Evolutionary conservation across 2,797 vertebrate species (phyloP), one percentile per base, ranked within the genome.

Genomic region (Parauchenoglanis punctatus): DNA sequence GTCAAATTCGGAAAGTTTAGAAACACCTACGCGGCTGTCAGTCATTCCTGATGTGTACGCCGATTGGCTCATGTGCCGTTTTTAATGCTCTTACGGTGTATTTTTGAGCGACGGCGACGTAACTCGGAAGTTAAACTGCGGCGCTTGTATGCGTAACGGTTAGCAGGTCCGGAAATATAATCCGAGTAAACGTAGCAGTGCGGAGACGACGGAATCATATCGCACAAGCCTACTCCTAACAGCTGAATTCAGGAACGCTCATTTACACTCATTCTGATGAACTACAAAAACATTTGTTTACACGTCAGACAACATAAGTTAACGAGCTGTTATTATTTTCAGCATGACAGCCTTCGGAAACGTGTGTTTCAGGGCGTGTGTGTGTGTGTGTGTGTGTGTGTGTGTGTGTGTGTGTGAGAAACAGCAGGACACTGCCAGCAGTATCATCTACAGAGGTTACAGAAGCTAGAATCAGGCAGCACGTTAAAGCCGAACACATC

Each of bases 371-470:
- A 81, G 20, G 20, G 77, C 28, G 20, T 80, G 17, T n/a, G 54
- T 76, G n/a, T 61, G 20, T 49, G 59, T 84, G 81, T 85, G 75
- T 56, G 85, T 44, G 70, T 83, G 84, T 87, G 80, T 59, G 76
- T 76, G 52, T 49, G 31, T 58, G 73, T 68, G 78, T 83, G 54
- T 70, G 86, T 81, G 31, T 56, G 23, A 44, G 70, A 61, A 56
- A 85, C 56, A 52, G 40, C 0, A 72, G 85, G 86, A 89, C 87
- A 93, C 95, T 94, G 95, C 95, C 96, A 91, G 96, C 96, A 96
- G 96, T 92, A 84, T 85, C 89, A 58, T 13, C 20, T 70, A 56
- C 46, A 84, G 46, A 84, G 65, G 17, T 63, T n/a, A 63, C 35
- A 82, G 59, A 82, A 82, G 80, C 59, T 65, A 17, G 18, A 82